Base-by-base conservation (phyloP, 2,888 invertebrate species). In the Sphaerolaimus hirsutus region DNA sequence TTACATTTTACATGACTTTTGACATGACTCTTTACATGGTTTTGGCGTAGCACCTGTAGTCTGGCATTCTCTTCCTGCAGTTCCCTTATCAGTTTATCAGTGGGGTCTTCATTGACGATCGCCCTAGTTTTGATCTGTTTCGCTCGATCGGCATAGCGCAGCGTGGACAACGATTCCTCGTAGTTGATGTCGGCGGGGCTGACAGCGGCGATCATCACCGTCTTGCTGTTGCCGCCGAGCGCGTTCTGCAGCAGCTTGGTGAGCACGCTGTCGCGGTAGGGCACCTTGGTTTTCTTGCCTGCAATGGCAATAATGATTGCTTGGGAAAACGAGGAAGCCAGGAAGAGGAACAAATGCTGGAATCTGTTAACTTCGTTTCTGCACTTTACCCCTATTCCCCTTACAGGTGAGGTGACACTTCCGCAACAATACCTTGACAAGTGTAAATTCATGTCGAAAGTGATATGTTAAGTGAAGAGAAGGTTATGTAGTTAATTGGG, bases 121-220 rank as follows among this genome's bases (percentile, higher is more conserved):
- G 91, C 89, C 66, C 89, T 86, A 71, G 91, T 91, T 57, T 91
- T 84, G 65, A 93, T 93, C 55, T 86, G 75, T 71, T 93, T 91
- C 50, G 91, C 91, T 54, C 91, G 57, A 54, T 66, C 64, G 23
- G 66, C 67, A 68, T 91, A 91, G 27, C 84, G 74, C 27, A 97
- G 70, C 1, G 93, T 97, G 14, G 91, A 91, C 46, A 97, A 68
- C 0, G 93, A 93, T 68, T 97, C 97, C 64, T 93, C 93, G 64
- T 80, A 93, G 69, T 93, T 93, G 66, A 93, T 89, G 0, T 81
- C 86, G 2, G 93, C 82, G 3, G 93, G 93, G 44, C 89, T 91
- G 61, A 97, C 76, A 38, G 93, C 91, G 38, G 93, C 93, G 50
- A 97, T 82, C 93, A 91, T 91, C 41, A 89, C 86, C 52, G 89